Evolutionary conservation across 1,140 invertebrate genomes (phyloP).

Genomic region (Stratiolaelaps scimitus): DNA sequence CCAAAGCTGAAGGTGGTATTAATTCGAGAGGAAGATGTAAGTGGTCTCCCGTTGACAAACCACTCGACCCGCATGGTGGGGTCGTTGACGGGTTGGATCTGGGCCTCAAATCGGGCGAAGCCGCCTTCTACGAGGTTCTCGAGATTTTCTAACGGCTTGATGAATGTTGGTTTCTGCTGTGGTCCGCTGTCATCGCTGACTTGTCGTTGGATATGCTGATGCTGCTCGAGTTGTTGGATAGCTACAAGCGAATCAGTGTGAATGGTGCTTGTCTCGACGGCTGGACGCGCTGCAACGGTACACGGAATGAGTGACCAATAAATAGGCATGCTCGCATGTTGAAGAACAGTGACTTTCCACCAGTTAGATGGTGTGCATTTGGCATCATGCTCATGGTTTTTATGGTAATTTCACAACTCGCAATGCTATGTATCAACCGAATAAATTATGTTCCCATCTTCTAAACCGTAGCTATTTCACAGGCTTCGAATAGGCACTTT

Average conservation of each 20-base stretch:
- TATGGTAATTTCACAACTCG: no score
- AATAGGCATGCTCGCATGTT: no score
- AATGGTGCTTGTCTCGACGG: constrained; percentile 72
- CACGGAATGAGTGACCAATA: constrained; percentile 30
- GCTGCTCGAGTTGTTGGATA: constrained; percentile 82
- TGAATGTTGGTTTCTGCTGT: constrained; percentile 68
- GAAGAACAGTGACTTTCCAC: no score
- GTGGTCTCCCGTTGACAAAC: constrained; percentile 87
- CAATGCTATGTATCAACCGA: no score
- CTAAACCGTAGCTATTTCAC: no score
- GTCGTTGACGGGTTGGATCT: constrained; percentile 84
- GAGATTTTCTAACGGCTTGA: constrained; percentile 70
- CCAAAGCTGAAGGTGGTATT: constrained; percentile 95
- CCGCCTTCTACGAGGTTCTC: constrained; percentile 75
- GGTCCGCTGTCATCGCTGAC: constrained; percentile 49
- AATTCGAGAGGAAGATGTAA: constrained; percentile 74
- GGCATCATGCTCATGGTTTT: no score
- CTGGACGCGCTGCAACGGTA: constrained; percentile 54
- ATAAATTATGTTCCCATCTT: no score
- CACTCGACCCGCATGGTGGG: constrained; percentile 95
- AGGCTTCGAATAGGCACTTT: no score
- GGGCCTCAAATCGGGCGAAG: constrained; percentile 87
- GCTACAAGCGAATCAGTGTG: constrained; percentile 84
- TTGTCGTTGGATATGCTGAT: constrained; percentile 67
- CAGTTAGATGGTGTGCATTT: no score